These are phyloP conservation scores for Symphodus melops DNA, from an alignment of 2,113 vertebrate species.

Conservation along the genomic window DNA sequence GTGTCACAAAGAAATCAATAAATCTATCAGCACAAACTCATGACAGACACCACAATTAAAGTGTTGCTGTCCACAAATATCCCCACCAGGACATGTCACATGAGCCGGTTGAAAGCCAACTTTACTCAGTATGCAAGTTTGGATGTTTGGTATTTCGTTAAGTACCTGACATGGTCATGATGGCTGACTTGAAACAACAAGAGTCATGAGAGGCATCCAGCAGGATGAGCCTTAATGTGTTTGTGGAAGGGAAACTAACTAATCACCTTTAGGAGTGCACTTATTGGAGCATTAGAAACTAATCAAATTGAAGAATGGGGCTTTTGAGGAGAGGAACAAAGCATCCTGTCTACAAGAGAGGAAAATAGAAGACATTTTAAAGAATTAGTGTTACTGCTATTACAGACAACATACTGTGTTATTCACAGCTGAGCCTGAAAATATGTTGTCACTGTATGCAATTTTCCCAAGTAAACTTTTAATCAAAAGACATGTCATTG, in stretches of 20 bases:
- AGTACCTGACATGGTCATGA: background rate
- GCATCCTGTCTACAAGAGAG: slow-evolving; percentile 21
- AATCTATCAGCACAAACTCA: too few relatives aligned
- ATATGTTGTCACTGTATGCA: background rate
- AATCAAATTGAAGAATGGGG: slow-evolving; percentile 62
- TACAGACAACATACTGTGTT: slow-evolving; percentile 26
- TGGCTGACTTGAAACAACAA: slow-evolving; percentile 2
- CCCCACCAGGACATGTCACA: background rate
- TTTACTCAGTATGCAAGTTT: background rate
- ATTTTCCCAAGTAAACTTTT: background rate
- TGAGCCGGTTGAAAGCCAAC: too few relatives aligned
- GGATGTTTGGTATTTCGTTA: background rate
- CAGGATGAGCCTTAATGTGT: slow-evolving; percentile 45
- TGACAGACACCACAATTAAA: too few relatives aligned
- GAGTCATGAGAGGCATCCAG: slow-evolving; percentile 2
- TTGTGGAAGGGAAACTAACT: slow-evolving; percentile 55
- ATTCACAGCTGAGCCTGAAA: slow-evolving; percentile 11
- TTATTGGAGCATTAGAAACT: slow-evolving; percentile 64
- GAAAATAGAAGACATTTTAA: slow-evolving; percentile 44
- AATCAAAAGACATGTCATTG: background rate
- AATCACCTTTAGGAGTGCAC: slow-evolving; percentile 60
- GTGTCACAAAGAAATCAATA: background rate
- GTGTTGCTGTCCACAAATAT: too few relatives aligned
- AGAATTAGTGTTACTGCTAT: slow-evolving; percentile 26
- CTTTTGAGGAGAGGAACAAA: slow-evolving; percentile 49